These are phyloP conservation scores for Sebastolobus altivelis DNA, from an alignment of 2,797 vertebrate genomes.

Conservation along the genomic window DNA sequence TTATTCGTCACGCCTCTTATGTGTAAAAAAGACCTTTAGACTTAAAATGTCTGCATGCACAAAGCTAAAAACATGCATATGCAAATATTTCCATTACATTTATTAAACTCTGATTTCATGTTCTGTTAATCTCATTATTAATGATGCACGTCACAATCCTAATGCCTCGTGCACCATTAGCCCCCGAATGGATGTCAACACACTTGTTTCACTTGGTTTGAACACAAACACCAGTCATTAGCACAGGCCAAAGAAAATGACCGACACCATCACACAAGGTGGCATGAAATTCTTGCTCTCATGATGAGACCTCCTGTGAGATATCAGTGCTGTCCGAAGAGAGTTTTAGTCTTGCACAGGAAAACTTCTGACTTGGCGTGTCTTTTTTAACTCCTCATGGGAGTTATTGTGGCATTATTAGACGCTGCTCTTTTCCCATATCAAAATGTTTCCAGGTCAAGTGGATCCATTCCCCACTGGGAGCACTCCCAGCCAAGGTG, in stretches of 20 bases:
- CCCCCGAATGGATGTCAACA: background rate
- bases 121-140: slow-evolving; percentile 1
- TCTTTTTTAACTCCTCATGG: slow-evolving; percentile 7
- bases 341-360: slow-evolving; percentile 1
- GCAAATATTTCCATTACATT: background rate
- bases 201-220: background rate
- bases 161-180: background rate
- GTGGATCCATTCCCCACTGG: slow-evolving; percentile 74
- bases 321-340: background rate
- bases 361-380: slow-evolving; percentile 19
- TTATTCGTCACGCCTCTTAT: no score
- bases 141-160: background rate
- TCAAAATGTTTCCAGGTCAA: slow-evolving; percentile 70
- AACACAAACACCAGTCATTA: background rate
- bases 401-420: slow-evolving; percentile 49
- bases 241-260: background rate
- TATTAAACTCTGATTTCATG: slow-evolving; percentile 11
- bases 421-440: slow-evolving; percentile 45
- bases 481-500: slow-evolving; percentile 76
- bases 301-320: background rate
- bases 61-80: slow-evolving; percentile 13
- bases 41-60: slow-evolving; percentile 5
- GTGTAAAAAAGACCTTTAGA: no score
- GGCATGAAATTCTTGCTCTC: background rate
- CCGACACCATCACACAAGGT: background rate